Conservation (phyloP, 2,888 invertebrate species). For the Metalampra italica region DNA sequence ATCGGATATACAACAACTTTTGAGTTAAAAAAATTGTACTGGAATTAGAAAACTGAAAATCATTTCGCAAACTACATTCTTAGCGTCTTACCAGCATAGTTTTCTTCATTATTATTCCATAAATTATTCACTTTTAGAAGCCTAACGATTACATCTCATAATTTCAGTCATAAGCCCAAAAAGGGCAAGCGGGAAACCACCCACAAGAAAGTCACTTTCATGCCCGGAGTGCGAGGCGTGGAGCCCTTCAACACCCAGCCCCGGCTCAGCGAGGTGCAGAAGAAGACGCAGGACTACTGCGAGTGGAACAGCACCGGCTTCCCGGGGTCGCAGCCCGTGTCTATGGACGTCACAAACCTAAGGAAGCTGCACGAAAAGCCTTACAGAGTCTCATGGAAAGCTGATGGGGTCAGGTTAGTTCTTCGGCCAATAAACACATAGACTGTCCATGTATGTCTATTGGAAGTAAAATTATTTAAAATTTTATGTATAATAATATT, state of each 20-base stretch:
- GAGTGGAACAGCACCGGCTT: slow-evolving; percentile 89
- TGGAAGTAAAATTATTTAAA: no score
- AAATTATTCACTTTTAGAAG: no score
- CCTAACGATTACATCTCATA: background rate
- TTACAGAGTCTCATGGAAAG: slow-evolving; percentile 99
- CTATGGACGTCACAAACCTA: slow-evolving; percentile 93
- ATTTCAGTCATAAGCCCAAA: slow-evolving; percentile 31
- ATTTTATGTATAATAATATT: no score
- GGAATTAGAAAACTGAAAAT: no score
- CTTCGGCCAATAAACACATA: background rate
- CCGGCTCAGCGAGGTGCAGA: slow-evolving; percentile 82
- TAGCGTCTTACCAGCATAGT: no score
- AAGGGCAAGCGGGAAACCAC: slow-evolving; percentile 75
- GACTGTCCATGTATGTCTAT: no score
- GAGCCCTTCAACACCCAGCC: slow-evolving; percentile 81
- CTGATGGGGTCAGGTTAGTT: slow-evolving; percentile 93
- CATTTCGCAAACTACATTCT: no score
- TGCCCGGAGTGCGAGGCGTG: slow-evolving; percentile 92
- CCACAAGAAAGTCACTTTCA: slow-evolving; percentile 85
- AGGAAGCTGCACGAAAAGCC: slow-evolving; percentile 85
- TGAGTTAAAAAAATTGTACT: no score
- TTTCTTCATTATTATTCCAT: no score
- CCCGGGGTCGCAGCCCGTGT: slow-evolving; percentile 98
- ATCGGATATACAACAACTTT: no score
- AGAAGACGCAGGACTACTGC: slow-evolving; percentile 87